Evolutionary conservation across 2,797 vertebrate genomes (phyloP).

Genomic region (Channa striata): DNA sequence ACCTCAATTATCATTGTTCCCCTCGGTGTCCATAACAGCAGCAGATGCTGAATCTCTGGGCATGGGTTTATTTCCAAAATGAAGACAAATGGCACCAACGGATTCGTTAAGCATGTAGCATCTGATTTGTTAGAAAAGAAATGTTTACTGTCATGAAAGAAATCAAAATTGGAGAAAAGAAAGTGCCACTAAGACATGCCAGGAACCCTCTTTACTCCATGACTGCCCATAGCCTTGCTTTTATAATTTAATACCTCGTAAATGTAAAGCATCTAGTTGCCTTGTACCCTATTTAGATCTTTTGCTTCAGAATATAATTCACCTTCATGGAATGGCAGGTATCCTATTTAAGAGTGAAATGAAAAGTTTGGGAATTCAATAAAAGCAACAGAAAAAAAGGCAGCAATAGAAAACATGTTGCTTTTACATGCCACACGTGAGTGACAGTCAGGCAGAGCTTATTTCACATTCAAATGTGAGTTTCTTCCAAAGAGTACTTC

Average conservation of each 20-base stretch:
- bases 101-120: not conserved
- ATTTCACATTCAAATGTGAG: conserved; percentile 60
- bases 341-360: conserved; percentile 25
- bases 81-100: not conserved
- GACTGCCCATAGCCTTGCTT: not conserved
- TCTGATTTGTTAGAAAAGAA: not conserved
- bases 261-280: conserved; percentile 3
- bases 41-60: conserved; percentile 13
- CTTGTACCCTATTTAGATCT: not conserved
- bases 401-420: conserved; percentile 12
- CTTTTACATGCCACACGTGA: conserved; percentile 42
- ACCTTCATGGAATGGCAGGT: conserved; percentile 7
- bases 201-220: not conserved
- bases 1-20: conserved; percentile 35
- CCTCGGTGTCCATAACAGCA: not conserved
- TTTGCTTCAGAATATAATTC: not conserved
- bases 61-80: conserved; percentile 20
- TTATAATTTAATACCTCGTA: not conserved
- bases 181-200: not conserved
- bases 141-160: not conserved
- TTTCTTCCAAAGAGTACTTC: conserved; percentile 42
- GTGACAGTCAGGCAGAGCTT: conserved; percentile 49
- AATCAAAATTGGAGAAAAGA: not conserved
- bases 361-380: conserved; percentile 36
- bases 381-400: conserved; percentile 22